Base-by-base conservation (phyloP, 2,113 vertebrate species). In the Rhadina sibilatrix region DNA sequence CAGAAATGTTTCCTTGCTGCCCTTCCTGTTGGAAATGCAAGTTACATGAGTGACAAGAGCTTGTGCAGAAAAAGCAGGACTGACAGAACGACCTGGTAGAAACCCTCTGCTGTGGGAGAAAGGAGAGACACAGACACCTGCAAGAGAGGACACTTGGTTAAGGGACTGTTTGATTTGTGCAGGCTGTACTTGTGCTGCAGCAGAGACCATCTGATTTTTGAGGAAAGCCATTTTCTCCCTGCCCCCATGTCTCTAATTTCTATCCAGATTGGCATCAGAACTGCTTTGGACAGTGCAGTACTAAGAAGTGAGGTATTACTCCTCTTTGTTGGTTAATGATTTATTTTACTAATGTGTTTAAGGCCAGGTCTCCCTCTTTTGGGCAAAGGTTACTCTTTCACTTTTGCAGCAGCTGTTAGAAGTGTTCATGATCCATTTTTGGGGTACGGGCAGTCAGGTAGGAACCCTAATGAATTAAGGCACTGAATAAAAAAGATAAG, bases 41-140 rank as follows among this genome's bases (percentile, higher is more conserved):
- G 8, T 74, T 52, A 11, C 1, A 11, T 10, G 35, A 12, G 30
- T 49, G 31, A 28, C 35, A 66, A 76, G 66, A 72, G 10, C 71
- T 92, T 53, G 49, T 23, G 60, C 5, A 46, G 35, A 50, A 46
- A 54, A 27, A 64, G 47, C 24, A 53, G 59, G 52, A 46, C 8
- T 0, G 2, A 15, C 35, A 13, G 15, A 63, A 35, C 0, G 0
- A 21, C 6, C 23, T 69, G 52, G 33, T 6, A 76, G 53, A 71
- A 82, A 40, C 9, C 12, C 11, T 63, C 35, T 76, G 44, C 44
- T 47, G 52, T 12, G 35, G 61, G 38, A 57, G 40, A 49, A 46
- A 64, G 28, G 33, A 42, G 37, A 70, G 46, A 40, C 12, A 33
- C 3, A 72, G 52, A 44, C 40, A 33, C 12, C 8, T 53, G 11